Percentiles rank a stretch among this genome's conserved stretches.
Conservation (phyloP, 2,797 vertebrate species). For the Lithobates pipiens region DNA sequence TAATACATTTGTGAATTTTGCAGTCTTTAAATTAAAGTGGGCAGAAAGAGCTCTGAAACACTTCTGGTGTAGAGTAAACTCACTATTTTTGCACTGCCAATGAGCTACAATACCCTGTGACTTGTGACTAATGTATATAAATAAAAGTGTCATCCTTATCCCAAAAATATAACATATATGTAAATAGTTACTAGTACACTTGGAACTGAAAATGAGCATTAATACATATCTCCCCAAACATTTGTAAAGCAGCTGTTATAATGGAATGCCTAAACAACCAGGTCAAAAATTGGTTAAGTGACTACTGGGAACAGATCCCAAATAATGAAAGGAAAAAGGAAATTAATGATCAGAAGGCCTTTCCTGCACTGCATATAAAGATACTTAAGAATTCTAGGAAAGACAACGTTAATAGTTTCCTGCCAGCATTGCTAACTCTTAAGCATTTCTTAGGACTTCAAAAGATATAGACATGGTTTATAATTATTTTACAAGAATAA, state of each 20-base stretch:
- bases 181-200: neutral
- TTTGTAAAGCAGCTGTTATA: constrained; percentile 16
- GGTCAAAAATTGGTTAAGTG: constrained; percentile 33
- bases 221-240: neutral
- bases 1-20: too few relatives aligned
- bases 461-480: constrained; percentile 51
- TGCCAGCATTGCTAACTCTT: constrained; percentile 58
- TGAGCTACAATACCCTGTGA: too few relatives aligned
- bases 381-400: constrained; percentile 62
- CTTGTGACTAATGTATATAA: too few relatives aligned
- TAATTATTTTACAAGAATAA: constrained; percentile 40
- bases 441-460: constrained; percentile 56
- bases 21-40: too few relatives aligned
- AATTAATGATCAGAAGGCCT: constrained; percentile 57
- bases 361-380: constrained; percentile 55
- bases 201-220: neutral
- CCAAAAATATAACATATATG: neutral
- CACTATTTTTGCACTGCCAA: too few relatives aligned
- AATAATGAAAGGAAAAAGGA: constrained; percentile 60
- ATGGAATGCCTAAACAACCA: neutral
- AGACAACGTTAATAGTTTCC: constrained; percentile 59
- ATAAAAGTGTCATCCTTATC: neutral
- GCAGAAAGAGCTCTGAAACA: too few relatives aligned
- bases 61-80: too few relatives aligned
- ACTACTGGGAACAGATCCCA: constrained; percentile 48